Conservation (phyloP, 2,797 vertebrate genomes). For the Melopsittacus undulatus region DNA sequence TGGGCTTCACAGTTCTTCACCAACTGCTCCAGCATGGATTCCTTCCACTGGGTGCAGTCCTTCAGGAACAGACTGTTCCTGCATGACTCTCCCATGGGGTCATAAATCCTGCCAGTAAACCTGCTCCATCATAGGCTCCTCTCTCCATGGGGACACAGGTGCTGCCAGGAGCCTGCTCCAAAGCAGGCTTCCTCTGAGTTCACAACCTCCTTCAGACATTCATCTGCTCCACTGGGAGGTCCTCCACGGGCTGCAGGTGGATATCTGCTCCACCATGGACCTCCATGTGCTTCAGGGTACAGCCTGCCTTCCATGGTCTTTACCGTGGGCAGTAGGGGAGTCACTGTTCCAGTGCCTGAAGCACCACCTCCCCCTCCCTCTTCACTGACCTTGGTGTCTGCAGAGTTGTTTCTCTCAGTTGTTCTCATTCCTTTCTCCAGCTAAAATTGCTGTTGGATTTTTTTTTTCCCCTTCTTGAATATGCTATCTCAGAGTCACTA, state of each 20-base stretch:
- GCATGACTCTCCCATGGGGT: accelerated
- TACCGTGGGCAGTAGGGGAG: background rate
- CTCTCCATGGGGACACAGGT: background rate
- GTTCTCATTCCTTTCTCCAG: background rate
- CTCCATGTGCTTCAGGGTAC: background rate
- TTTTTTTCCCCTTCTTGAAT: accelerated
- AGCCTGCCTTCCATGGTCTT: background rate
- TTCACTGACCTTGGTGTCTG: background rate
- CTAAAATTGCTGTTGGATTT: too few species aligned
- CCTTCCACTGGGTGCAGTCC: background rate
- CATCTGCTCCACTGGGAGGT: background rate
- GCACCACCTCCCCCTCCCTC: background rate
- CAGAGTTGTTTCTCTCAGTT: background rate
- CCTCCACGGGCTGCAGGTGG: background rate
- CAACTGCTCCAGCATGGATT: background rate
- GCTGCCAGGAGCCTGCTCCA: background rate
- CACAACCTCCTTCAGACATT: background rate
- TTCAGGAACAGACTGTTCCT: background rate
- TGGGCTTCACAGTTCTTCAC: background rate
- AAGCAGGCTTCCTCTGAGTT: background rate
- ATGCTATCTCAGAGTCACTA: background rate
- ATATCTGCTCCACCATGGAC: background rate
- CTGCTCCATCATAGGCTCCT: accelerated
- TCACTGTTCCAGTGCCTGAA: background rate
- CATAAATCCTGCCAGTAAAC: background rate